Evolutionary conservation across 2,797 vertebrate genomes (phyloP).

Genomic region (Schizopygopsis malacanthus): DNA sequence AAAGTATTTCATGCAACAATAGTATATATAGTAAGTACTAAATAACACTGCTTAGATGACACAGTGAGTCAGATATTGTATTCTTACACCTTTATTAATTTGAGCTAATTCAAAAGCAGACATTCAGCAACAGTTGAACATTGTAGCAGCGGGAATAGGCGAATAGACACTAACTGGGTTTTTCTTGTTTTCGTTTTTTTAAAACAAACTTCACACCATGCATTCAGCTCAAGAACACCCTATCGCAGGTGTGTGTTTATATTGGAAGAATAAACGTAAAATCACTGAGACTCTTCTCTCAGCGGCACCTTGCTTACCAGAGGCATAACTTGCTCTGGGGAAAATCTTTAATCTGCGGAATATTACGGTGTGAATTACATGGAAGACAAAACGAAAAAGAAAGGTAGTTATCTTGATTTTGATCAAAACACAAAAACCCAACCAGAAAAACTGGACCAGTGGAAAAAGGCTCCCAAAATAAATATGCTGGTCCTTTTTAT

Average conservation of each 20-base stretch:
- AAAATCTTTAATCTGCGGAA: constrained; percentile 43
- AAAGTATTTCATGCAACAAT: not conserved
- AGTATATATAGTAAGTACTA: not conserved
- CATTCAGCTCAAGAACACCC: constrained; percentile 70
- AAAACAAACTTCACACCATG: constrained; percentile 75
- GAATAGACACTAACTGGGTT: constrained; percentile 73
- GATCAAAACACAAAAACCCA: constrained; percentile 46
- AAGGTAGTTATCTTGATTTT: constrained; percentile 49
- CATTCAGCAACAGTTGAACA: constrained; percentile 84
- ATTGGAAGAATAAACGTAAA: constrained; percentile 59
- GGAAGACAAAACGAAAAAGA: constrained; percentile 51
- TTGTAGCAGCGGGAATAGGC: constrained; percentile 77
- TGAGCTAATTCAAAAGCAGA: constrained; percentile 81
- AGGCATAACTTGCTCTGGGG: constrained; percentile 54
- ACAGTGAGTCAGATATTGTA: constrained; percentile 66
- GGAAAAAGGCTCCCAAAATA: constrained; percentile 63
- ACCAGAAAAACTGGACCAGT: constrained; percentile 59
- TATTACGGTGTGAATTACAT: constrained; percentile 37
- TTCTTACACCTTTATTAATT: constrained; percentile 81
- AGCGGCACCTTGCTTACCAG: constrained; percentile 63
- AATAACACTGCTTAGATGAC: constrained; percentile 56
- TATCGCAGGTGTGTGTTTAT: constrained; percentile 55
- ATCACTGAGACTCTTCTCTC: constrained; percentile 61
- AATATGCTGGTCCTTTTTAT: constrained; percentile 73
- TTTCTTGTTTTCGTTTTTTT: constrained; percentile 45